Percentiles rank a stretch among this genome's conserved stretches.
phyloP scores from a whole-genome alignment of 2,888 invertebrate species.

The Boloria selene region DNA sequence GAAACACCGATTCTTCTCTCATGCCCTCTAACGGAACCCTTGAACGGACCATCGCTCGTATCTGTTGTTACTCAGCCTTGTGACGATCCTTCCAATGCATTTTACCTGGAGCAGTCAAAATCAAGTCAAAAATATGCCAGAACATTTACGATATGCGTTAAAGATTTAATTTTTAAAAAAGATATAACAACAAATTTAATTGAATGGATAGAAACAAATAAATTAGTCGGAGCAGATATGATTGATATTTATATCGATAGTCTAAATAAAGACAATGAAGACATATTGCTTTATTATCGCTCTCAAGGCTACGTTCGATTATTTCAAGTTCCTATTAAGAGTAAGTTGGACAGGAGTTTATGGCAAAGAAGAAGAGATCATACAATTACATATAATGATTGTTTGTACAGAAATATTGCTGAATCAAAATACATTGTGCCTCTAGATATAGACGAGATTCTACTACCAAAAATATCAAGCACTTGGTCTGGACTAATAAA shows the following conservation, averaged over 20 bases:
- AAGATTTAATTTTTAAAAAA: constrained; percentile 85
- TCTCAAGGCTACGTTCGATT: constrained; percentile 72
- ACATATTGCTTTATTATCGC: constrained; percentile 82
- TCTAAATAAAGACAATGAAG: constrained; percentile 78
- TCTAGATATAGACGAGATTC: constrained; percentile 88
- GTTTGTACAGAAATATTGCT: constrained; percentile 87
- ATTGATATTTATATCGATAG: constrained; percentile 86
- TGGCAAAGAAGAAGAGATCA: constrained; percentile 88
- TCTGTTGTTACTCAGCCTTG: constrained; percentile 80
- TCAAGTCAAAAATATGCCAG: constrained; percentile 49
- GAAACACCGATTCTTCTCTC: constrained; percentile 84
- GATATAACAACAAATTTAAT: constrained; percentile 84
- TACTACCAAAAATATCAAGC: constrained; percentile 83
- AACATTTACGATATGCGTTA: constrained; percentile 86
- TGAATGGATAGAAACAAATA: constrained; percentile 88
- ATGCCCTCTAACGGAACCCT: constrained; percentile 81
- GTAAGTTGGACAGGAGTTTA: constrained; percentile 61
- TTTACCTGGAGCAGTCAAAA: constrained; percentile 55
- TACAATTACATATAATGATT: constrained; percentile 89
- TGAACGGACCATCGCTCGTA: constrained; percentile 64
- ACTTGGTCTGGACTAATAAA: constrained; percentile 83
- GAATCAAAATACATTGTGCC: constrained; percentile 85
- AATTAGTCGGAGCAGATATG: constrained; percentile 85
- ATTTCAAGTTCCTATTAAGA: constrained; percentile 79
- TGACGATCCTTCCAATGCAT: constrained; percentile 67